A percentile compares a stretch with the other conserved stretches of the same genome.
phyloP scores from a whole-genome alignment of 2,113 vertebrate species.

The Rousettus leschenaultii region DNA sequence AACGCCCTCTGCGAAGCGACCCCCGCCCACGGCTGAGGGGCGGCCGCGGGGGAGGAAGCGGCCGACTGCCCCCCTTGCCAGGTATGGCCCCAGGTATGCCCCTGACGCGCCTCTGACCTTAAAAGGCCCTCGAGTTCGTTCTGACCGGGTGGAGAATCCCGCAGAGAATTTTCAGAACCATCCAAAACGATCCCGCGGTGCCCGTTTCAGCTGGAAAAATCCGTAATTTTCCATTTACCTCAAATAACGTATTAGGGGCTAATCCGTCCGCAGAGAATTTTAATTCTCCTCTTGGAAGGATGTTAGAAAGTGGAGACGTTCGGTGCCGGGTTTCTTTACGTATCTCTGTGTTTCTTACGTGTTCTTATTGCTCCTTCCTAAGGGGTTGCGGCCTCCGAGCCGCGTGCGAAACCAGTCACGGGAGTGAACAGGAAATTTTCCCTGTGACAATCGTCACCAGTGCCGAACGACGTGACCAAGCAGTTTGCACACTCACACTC shows the following conservation, averaged over 20 bases:
- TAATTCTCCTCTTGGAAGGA: slow-evolving; percentile 53
- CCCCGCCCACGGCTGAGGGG: fast-evolving
- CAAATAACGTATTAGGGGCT: slow-evolving; percentile 41
- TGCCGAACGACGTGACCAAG: neutral
- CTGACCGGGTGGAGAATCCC: neutral
- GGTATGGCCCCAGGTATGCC: neutral
- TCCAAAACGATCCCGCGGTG: neutral
- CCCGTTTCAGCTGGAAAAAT: slow-evolving; percentile 57
- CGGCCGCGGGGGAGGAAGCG: fast-evolving
- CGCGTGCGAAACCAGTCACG: neutral
- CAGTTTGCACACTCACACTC: slow-evolving; percentile 4
- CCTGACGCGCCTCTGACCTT: neutral
- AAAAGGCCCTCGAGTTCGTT: neutral
- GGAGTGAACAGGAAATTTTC: neutral
- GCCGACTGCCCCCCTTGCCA: neutral
- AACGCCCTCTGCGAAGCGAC: fast-evolving
- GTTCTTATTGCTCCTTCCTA: neutral
- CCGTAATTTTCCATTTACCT: slow-evolving; percentile 72
- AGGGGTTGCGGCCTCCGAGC: neutral
- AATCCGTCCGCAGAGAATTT: slow-evolving; percentile 59
- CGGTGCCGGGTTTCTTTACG: neutral
- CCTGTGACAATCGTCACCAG: neutral
- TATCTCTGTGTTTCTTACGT: neutral
- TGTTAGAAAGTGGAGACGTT: neutral
- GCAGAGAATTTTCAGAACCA: neutral